Evolutionary conservation across 2,797 vertebrate species (phyloP), one percentile per base, ranked within the genome.

Genomic region (Phataginus tricuspis): DNA sequence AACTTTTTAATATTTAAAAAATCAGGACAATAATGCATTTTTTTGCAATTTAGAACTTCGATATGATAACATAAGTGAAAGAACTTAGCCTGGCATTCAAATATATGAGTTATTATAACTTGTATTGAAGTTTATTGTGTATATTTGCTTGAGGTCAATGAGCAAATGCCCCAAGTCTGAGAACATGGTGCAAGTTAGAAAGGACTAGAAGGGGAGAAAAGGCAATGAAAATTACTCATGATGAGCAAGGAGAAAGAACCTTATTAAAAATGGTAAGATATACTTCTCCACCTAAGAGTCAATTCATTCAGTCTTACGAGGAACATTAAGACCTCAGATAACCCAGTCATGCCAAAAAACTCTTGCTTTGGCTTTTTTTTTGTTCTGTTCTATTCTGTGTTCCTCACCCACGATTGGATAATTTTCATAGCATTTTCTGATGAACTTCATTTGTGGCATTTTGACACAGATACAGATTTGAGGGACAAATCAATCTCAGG

Each of bases 401-500:
- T 45, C 45, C 45, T 45, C 55, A 55, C 13, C 18, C 11, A 79
- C 51, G 39, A 18, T 34, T 90, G 68, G 68, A 51, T 86, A 63
- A 80, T 74, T 80, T 83, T 69, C 37, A 10, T 49, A 25, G n/a
- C 27, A 25, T 64, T 90, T 85, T 94, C 55, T 85, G 19, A 9
- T 74, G 69, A 86, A 78, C 37, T 91, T 93, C 19, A 25, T 64
- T 84, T 93, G 37, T 57, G 85, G 29, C 31, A 71, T 91, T 92
- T 90, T 87, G 59, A 77, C 79, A 96, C 63, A 90, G 31, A 80
- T 49, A 63, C 2, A 68, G 42, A 88, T 55, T 86, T 42, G 39
- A 59, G 25, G 11, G n/a, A 57, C 27, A 55, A 93, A 86, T 84
- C 55, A 51, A 51, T 90, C 79, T 94, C 74, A 80, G 68, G n/a